These are phyloP conservation scores for Campoletis raptor DNA, from an alignment of 2,888 invertebrate genomes.

Conservation along the genomic window DNA sequence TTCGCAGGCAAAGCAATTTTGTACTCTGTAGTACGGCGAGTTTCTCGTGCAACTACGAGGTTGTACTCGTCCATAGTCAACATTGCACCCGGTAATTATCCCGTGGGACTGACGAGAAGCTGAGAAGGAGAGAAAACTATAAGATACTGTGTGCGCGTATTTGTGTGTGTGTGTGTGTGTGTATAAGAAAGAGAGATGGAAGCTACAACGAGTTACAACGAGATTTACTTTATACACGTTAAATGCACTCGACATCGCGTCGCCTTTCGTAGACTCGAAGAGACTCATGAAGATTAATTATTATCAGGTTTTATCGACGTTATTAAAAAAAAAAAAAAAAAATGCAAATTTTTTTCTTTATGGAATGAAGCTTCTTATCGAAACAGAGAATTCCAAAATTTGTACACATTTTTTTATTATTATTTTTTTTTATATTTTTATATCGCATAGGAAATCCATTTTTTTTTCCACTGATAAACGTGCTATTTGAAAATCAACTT, in stretches of 20 bases:
- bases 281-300: slow-evolving; percentile 25
- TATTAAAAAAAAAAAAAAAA: slow-evolving; percentile 1
- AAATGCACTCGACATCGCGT: slow-evolving; percentile 51
- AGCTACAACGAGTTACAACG: slow-evolving; percentile 44
- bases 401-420: background rate
- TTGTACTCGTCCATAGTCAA: slow-evolving; percentile 64
- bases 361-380: background rate
- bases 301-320: background rate
- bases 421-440: background rate
- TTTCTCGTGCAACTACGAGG: slow-evolving; percentile 55
- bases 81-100: slow-evolving; percentile 67
- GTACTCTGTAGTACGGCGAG: slow-evolving; percentile 40
- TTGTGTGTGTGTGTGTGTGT: background rate
- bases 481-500: background rate
- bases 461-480: background rate
- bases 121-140: background rate
- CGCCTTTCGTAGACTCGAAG: slow-evolving; percentile 25
- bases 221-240: slow-evolving; percentile 52
- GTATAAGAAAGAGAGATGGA: background rate
- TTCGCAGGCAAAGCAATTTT: slow-evolving; percentile 56
- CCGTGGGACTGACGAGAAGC: slow-evolving; percentile 66
- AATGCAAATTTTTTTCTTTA: background rate
- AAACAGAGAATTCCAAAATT: background rate
- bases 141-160: background rate
- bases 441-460: background rate